These are phyloP conservation scores for Coluber constrictor DNA, from an alignment of 2,797 vertebrate genomes.

Conservation along the genomic window DNA sequence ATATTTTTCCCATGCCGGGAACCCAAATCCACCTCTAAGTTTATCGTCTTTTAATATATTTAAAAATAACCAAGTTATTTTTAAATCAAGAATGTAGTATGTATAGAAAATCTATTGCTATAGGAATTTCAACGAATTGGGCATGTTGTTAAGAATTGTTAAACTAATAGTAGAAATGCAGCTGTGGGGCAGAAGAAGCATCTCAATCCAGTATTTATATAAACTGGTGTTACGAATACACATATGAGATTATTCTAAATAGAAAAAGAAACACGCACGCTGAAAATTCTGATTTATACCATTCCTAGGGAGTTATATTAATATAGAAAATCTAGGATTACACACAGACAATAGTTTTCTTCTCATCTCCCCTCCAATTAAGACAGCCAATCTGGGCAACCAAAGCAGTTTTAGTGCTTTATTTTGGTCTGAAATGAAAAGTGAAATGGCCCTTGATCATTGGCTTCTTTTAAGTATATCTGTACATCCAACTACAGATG, in stretches of 20 bases:
- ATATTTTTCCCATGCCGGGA: too few relatives aligned
- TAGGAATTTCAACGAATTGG: neutral
- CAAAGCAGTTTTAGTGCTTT: neutral
- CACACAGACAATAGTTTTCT: neutral
- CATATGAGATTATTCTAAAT: neutral
- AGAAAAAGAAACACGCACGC: neutral
- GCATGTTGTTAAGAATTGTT: neutral
- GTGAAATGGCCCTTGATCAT: neutral
- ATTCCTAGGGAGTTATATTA: neutral
- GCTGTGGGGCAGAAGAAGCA: neutral
- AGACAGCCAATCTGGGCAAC: neutral
- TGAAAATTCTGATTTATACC: neutral
- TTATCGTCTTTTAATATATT: too few relatives aligned
- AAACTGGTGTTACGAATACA: neutral
- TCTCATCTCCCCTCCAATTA: neutral
- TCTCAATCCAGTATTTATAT: too few relatives aligned
- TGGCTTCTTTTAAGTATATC: neutral
- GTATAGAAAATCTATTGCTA: neutral
- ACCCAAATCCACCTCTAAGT: too few relatives aligned
- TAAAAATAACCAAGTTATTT: neutral
- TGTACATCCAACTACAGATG: neutral
- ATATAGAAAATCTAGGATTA: neutral
- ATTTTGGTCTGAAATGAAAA: neutral
- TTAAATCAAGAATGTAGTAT: neutral
- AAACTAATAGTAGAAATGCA: neutral